Percentiles rank a stretch among this genome's conserved stretches.
These are phyloP conservation scores for Helicoverpa assulta DNA, from an alignment of 2,888 invertebrate species.

Conservation along the genomic window DNA sequence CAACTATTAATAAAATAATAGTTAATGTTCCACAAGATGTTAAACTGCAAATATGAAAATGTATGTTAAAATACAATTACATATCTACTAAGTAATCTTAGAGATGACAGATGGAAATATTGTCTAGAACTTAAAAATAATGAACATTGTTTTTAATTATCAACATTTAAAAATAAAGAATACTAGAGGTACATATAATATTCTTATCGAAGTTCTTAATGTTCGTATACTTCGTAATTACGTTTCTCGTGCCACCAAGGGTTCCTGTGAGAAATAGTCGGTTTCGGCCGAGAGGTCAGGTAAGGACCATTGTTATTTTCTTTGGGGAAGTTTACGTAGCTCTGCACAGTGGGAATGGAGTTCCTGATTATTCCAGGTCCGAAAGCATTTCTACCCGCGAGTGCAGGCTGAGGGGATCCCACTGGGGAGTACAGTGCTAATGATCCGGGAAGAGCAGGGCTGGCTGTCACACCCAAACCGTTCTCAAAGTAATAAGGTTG, in stretches of 20 bases:
- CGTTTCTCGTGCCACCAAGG: constrained; percentile 73
- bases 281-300: constrained; percentile 39
- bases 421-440: constrained; percentile 49
- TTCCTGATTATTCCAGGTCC: constrained; percentile 59
- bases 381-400: constrained; percentile 34
- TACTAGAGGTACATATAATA: neutral
- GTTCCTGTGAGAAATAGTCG: constrained; percentile 47
- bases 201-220: constrained; percentile 42
- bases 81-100: constrained; percentile 47
- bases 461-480: constrained; percentile 53
- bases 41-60: constrained; percentile 53
- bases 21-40: constrained; percentile 49
- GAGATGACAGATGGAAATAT: constrained; percentile 1
- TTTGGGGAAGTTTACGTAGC: constrained; percentile 68
- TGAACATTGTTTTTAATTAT: constrained; percentile 6
- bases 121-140: constrained; percentile 32
- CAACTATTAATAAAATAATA: constrained; percentile 61
- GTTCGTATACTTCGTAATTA: constrained; percentile 73
- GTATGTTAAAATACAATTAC: constrained; percentile 61
- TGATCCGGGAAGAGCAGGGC: constrained; percentile 47
- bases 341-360: constrained; percentile 64
- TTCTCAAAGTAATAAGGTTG: constrained; percentile 53
- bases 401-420: constrained; percentile 45
- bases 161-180: constrained; percentile 14
- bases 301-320: constrained; percentile 63